Conservation (phyloP, 64 coral and sea anemone genomes). For the Acropora yongei region DNA sequence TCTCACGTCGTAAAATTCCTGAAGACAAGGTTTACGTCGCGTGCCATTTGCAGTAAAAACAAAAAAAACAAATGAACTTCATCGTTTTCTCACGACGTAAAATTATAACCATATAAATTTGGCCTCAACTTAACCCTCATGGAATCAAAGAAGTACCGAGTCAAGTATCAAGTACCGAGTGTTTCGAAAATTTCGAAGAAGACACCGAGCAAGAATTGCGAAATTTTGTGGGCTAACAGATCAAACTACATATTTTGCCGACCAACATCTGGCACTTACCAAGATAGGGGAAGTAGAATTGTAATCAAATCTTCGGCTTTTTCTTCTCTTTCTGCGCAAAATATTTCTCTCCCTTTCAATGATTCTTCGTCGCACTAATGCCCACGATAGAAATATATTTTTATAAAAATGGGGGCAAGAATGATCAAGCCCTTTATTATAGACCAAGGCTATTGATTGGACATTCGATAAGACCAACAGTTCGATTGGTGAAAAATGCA, state of each 20-base stretch:
- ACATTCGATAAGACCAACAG: neutral
- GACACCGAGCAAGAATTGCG: neutral
- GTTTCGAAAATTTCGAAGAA: conserved; percentile 1
- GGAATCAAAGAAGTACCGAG: neutral
- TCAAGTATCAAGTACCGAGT: neutral
- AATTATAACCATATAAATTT: neutral
- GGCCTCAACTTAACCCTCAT: neutral
- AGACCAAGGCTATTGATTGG: conserved; percentile 15
- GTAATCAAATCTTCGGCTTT: neutral
- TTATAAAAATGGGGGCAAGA: neutral
- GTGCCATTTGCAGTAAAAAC: neutral
- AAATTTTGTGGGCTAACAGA: neutral
- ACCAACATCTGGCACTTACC: neutral
- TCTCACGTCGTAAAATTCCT: neutral
- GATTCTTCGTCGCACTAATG: neutral
- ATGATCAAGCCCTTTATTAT: conserved; percentile 15
- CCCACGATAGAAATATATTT: neutral
- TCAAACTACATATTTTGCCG: neutral
- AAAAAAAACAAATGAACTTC: neutral
- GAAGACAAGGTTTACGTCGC: conserved; percentile 5
- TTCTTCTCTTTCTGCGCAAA: neutral
- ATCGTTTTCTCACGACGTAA: neutral
- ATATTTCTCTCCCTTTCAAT: neutral
- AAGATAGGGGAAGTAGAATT: neutral
- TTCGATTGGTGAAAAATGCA: neutral